A percentile compares a stretch with the other conserved stretches of the same genome.
These are phyloP conservation scores for Argentina silus DNA, from an alignment of 2,797 vertebrate species.

Conservation along the genomic window DNA sequence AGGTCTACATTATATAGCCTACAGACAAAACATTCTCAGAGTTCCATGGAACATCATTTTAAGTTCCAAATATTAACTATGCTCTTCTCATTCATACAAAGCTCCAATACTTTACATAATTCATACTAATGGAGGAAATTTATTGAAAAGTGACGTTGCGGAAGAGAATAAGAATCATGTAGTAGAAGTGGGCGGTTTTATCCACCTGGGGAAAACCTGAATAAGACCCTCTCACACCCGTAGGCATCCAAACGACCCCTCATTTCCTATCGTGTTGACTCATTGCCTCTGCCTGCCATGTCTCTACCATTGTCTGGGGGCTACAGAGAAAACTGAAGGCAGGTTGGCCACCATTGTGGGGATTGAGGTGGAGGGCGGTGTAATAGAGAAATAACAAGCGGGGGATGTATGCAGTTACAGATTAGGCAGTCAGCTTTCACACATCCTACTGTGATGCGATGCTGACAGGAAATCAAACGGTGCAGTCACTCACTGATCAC, in stretches of 20 bases:
- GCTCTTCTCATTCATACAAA: no score
- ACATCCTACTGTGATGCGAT: not conserved
- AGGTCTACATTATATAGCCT: no score
- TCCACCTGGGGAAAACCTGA: not conserved
- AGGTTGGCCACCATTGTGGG: not conserved
- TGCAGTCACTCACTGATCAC: slow-evolving; percentile 45
- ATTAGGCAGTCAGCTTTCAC: slow-evolving; percentile 22
- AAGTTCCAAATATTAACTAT: no score
- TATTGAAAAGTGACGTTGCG: not conserved
- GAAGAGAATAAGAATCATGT: not conserved
- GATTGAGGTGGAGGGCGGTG: not conserved
- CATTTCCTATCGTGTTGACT: not conserved
- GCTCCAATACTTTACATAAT: no score
- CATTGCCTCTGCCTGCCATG: not conserved
- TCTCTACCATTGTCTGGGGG: not conserved
- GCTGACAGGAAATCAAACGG: slow-evolving; percentile 59
- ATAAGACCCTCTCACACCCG: not conserved
- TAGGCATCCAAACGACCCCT: not conserved
- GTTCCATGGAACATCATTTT: no score
- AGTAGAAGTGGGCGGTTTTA: slow-evolving; percentile 9
- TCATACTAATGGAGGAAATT: not conserved
- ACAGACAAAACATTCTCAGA: no score
- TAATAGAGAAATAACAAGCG: not conserved
- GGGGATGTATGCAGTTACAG: slow-evolving; percentile 38
- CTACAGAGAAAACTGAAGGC: slow-evolving; percentile 41